Base-by-base conservation (phyloP, 2,113 vertebrate species). In the Indri indri region DNA sequence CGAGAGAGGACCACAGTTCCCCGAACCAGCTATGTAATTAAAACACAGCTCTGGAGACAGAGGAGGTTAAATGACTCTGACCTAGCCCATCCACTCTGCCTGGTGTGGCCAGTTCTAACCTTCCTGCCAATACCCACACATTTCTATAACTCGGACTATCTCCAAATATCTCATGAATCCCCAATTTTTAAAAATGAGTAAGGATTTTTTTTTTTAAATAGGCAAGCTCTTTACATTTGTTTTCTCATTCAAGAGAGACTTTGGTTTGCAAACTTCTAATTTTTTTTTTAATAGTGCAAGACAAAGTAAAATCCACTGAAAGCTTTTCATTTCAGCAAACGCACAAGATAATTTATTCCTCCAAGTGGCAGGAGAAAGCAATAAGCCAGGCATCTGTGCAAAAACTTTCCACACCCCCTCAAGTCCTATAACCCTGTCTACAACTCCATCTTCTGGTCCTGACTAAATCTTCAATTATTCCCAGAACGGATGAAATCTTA, bases 391-490 rank as follows among this genome's bases (percentile, higher is more conserved):
- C 87, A 96, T 88, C 88, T 90, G 71, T 63, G 63, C 82, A 93
- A 59, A 86, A 89, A 94, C 66, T 73, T 86, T 20, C 82, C 37
- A 32, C 16, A 73, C 70, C 52, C 76, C 82, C 76, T 91, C 83
- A 91, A 52, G 76, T 37, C 81, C 96, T 71, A 23, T 86, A 79
- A 89, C 65, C 88, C 77, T 63, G 27, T 86, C 86, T 92, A 57
- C 40, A 52, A 37, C 45, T 91, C 61, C 30, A 25, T 85, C 73
- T 95, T 87, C 90, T 23, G 22, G n/a, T 71, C 50, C 80, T 90
- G 88, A 73, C 85, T 96, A 52, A 70, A 88, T 94, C 94, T 81
- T 86, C 94, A 57, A 9, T 94, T 92, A 97, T 82, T 95, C 97
- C 90, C 95, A 97, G 61, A 74, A 79, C 0, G 5, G 73, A 94